Evolutionary conservation across 2,888 invertebrate genomes (phyloP), one percentile per base, ranked within the genome.

Genomic region (Harmothoe impar): DNA sequence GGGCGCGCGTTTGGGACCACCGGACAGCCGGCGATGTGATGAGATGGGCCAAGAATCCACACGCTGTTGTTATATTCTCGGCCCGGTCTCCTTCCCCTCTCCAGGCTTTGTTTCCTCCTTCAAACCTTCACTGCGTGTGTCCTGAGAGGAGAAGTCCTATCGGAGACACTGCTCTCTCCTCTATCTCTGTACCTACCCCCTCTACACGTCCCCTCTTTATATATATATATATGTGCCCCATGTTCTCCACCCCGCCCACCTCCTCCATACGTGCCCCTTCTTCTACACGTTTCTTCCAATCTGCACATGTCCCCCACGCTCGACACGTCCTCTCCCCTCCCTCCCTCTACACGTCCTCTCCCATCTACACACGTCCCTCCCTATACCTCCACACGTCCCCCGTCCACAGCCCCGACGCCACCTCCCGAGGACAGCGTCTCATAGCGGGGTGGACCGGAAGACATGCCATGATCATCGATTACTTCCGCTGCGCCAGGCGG

Each of bases 381-480:
- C 77, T 23, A 12, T 33, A 33, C 81, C 77, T 77, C 81, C 43
- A 17, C 35, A 20, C 33, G 72, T 15, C 81, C 23, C 81, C 81
- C 35, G 17, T 35, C 81, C 35, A 1, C 81, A 23, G 81, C 7
- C 43, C 10, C 43, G 72, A 25, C 29, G 29, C 72, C 31, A 72
- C 72, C 72, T 72, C 72, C 72, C 72, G 72, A 25, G 72, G 72
- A 72, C 81, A 43, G 86, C 86, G 54, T 52, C 86, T 54, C 86
- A 56, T 52, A 52, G 54, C 3, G 25, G 54, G 86, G 23, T 29
- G 56, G 29, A 86, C 86, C 86, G 54, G 86, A 86, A 86, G 86
- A 86, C 84, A 84, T 51, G 84, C 84, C 86, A 86, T 86, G 86
- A 86, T 86, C 86, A 86, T 86, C 86, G 86, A 86, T 86, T 86